Base-by-base conservation (phyloP, 2,113 vertebrate species). In the Chitala chitala region DNA sequence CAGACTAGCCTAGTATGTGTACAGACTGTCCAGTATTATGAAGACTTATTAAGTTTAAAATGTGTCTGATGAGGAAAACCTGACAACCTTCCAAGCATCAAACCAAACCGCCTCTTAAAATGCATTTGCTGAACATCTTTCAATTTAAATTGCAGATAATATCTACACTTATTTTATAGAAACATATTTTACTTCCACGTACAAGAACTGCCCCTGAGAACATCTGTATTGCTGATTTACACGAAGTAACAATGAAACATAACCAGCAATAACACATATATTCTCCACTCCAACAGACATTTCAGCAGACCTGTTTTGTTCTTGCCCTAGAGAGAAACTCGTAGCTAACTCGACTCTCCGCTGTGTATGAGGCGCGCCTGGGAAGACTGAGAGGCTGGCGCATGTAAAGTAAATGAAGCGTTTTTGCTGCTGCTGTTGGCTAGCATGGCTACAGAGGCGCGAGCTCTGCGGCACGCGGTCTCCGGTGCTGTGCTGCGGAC, bases 241-340 rank as follows among this genome's bases (percentile, higher is more conserved):
- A 38, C 20, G 59, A 63, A 63, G 29, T 20, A 63, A 38, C 33
- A 63, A 38, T 63, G 59, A 63, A 63, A 63, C n/a, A 63, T 36
- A 54, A n/a, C 17, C 17, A 17, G 51, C 51, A 54, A 54, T 22
- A 54, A 54, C 51, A 63, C n/a, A 63, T 63, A 63, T 63, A 36
- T 9, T 38, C n/a, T 63, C 31, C 36, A 38, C 17, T 63, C 59
- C 3, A n/a, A 63, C 13, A 63, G 7, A 38, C 38, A 63, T 63
- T 36, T 63, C 2, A 17, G 22, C 6, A 0, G 17, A 63, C 17
- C 1, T 20, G 17, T 17, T n/a, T 20, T 38, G 59, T 17, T 61
- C 15, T 61, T 38, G 5, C 58, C 26, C 58, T 8, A 17, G 58
- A 36, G 58, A 26, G 31, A 6, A 63, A 33, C 58, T 17, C 17